Conservation (phyloP, 2,888 invertebrate genomes). For the Ormyrus nitidulus region DNA sequence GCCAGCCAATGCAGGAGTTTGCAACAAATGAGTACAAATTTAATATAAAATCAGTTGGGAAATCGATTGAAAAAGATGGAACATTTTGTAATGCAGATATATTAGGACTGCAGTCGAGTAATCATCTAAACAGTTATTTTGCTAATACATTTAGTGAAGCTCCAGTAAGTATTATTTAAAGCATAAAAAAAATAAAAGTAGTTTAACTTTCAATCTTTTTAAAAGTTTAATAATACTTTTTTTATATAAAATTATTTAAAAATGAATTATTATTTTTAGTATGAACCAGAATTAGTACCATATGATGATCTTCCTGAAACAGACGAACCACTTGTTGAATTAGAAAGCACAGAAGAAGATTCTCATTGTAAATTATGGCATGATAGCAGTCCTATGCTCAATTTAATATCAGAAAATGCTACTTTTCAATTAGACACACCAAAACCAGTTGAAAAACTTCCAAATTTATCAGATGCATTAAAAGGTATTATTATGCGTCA, state of each 20-base stretch:
- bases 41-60: conserved; percentile 29
- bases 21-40: conserved; percentile 53
- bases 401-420: conserved; percentile 63
- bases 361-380: conserved; percentile 68
- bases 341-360: conserved; percentile 69
- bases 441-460: conserved; percentile 65
- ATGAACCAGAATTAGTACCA: conserved; percentile 71
- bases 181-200: neutral
- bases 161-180: conserved; percentile 60
- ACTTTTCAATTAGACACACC: conserved; percentile 64
- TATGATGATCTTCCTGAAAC: conserved; percentile 73
- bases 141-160: conserved; percentile 68
- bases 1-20: conserved; percentile 53
- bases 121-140: conserved; percentile 69
- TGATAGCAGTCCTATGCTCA: conserved; percentile 65
- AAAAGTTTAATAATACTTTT: too few relatives aligned
- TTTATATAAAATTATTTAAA: too few relatives aligned
- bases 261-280: too few relatives aligned
- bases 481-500: conserved; percentile 61
- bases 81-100: conserved; percentile 14
- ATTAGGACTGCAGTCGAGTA: conserved; percentile 55
- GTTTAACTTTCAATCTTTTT: too few relatives aligned
- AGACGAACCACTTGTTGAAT: conserved; percentile 70
- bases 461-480: conserved; percentile 65
- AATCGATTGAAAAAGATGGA: conserved; percentile 29